Percentiles rank a stretch among this genome's conserved stretches.
Conservation (phyloP, 2,113 vertebrate genomes). For the Numenius arquata region DNA sequence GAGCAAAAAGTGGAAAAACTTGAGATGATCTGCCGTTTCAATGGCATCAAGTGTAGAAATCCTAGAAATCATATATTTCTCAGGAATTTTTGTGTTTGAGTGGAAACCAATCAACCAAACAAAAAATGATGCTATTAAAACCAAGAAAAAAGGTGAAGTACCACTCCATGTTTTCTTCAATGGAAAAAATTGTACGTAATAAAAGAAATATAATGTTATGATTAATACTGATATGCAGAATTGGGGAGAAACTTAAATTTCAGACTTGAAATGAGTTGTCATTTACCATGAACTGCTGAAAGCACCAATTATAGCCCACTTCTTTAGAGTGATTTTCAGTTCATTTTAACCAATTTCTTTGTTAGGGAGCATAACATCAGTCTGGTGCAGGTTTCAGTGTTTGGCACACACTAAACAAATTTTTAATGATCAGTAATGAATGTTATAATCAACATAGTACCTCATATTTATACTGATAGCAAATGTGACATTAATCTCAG, state of each 20-base stretch:
- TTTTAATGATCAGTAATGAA: not conserved
- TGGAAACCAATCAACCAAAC: accelerated
- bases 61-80: not conserved
- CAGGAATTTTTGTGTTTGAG: not conserved
- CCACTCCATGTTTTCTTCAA: accelerated
- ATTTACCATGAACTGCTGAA: not conserved
- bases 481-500: not conserved
- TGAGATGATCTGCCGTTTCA: not conserved
- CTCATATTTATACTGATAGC: not conserved
- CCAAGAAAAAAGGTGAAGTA: not conserved
- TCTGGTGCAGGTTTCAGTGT: not conserved
- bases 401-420: not conserved
- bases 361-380: not conserved
- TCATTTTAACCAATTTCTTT: not conserved
- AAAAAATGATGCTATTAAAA: not conserved
- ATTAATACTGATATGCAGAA: not conserved
- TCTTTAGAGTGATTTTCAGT: not conserved
- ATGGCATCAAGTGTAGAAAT: not conserved
- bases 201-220: not conserved
- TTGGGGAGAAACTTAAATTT: not conserved
- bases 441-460: not conserved
- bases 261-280: not conserved
- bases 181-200: not conserved
- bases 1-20: not conserved
- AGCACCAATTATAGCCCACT: not conserved